Base-by-base conservation (phyloP, 1,140 invertebrate species). In the Apis cerana region DNA sequence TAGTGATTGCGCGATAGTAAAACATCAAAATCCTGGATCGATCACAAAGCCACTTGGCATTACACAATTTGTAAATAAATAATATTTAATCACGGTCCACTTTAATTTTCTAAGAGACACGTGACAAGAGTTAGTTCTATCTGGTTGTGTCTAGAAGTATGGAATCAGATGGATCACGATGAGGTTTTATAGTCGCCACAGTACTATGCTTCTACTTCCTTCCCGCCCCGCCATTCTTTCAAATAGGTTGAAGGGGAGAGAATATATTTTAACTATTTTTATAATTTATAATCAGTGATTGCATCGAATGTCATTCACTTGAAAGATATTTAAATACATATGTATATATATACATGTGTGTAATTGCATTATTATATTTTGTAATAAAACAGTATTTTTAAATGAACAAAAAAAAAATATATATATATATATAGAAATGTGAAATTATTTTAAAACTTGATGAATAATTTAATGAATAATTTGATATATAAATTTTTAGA, bases 101-200 rank as follows among this genome's bases (percentile, higher is more conserved):
- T 75, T 15, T 43, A 48, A 65, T 62, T 27, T 65, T 59, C 23
- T 62, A 54, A 78, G 56, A 75, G 59, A 15, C 61, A 74, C 75
- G 62, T 84, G 61, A 59, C 61, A 58, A 74, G 75, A 87, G 81
- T 64, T 85, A 52, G 74, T 71, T 19, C 76, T 71, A 79, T 68
- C 83, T 62, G 68, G 50, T 43, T 64, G 72, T 67, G 74, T 50
- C 48, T 67, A 76, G 54, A 81, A 58, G 52, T 86, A 84, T 76
- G 75, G 33, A 62, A 59, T 50, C 74, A 70, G 72, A 81, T 80
- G 71, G 75, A 56, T 65, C 72, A 89, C 72, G 78, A 65, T 80
- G 87, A 75, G 87, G 75, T 58, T 89, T 89, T 89, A 89, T 89
- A 89, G 75, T 82, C 86, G 67, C 52, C 84, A 77, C 50, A 69